A percentile compares a stretch with the other conserved stretches of the same genome.
Conservation (phyloP, 2,888 invertebrate species). For the Halictus quadricinctus region DNA sequence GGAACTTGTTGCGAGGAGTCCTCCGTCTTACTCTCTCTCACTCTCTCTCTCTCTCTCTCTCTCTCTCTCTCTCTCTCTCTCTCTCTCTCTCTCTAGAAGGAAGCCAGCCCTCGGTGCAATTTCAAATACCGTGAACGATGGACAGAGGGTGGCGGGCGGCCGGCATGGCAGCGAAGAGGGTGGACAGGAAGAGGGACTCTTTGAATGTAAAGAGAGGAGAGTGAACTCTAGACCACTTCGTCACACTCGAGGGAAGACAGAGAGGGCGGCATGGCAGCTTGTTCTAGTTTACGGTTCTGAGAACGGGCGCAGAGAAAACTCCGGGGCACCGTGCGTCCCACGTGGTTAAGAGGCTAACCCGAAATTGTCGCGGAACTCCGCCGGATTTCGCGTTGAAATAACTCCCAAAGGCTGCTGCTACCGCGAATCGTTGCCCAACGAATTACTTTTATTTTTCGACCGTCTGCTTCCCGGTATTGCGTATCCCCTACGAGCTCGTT, state of each 20-base stretch:
- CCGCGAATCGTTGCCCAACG: conserved; percentile 7
- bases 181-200: conserved; percentile 48
- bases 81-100: neutral
- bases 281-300: conserved; percentile 77
- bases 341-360: conserved; percentile 61
- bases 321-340: conserved; percentile 53
- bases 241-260: conserved; percentile 73
- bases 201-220: conserved; percentile 62
- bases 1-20: conserved; percentile 39
- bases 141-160: neutral
- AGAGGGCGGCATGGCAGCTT: conserved; percentile 69
- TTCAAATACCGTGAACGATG: conserved; percentile 39
- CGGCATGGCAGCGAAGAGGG: conserved; percentile 25
- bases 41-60: neutral
- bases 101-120: conserved; percentile 35
- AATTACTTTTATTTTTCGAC: neutral
- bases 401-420: conserved; percentile 38
- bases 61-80: neutral
- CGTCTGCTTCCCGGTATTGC: neutral
- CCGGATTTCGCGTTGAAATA: conserved; percentile 46
- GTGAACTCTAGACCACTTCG: conserved; percentile 73
- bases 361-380: conserved; percentile 63
- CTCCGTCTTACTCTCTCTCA: neutral
- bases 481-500: neutral
- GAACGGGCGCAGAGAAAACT: conserved; percentile 63